phyloP scores from a whole-genome alignment of 2,888 invertebrate species.

The Tetragnatha montana region DNA sequence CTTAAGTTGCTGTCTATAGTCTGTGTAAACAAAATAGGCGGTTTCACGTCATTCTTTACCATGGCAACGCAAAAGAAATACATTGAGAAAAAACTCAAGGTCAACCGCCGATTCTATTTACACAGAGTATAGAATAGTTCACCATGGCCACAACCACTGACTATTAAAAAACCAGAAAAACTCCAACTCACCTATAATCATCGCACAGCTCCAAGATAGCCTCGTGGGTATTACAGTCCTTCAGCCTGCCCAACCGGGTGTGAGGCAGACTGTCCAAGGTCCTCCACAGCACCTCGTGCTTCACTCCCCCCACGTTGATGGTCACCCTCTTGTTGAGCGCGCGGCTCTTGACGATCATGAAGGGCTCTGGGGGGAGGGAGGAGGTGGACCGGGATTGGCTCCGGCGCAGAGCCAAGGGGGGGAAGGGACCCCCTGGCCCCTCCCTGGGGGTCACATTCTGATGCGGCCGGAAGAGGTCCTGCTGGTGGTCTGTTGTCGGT shows the following conservation, averaged over 20 bases:
- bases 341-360: slow-evolving; percentile 96
- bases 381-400: slow-evolving; percentile 68
- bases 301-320: slow-evolving; percentile 80
- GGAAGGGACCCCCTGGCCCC: slow-evolving; percentile 4
- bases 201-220: slow-evolving; percentile 90
- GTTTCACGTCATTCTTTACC: too few species aligned
- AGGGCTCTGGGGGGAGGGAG: slow-evolving; percentile 90
- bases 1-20: too few species aligned
- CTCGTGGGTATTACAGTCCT: slow-evolving; percentile 76
- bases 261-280: slow-evolving; percentile 77
- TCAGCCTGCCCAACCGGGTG: slow-evolving; percentile 76
- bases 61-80: too few species aligned
- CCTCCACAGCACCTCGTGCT: slow-evolving; percentile 77
- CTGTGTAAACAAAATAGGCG: too few species aligned
- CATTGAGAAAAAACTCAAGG: too few species aligned
- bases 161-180: background rate
- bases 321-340: slow-evolving; percentile 91
- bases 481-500: slow-evolving; percentile 13
- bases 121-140: too few species aligned
- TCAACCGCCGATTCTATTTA: too few species aligned
- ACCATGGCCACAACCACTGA: too few species aligned
- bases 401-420: slow-evolving; percentile 25
- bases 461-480: slow-evolving; percentile 25
- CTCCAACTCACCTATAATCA: slow-evolving; percentile 82
- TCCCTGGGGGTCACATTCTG: too few species aligned